Evolutionary conservation across 1,140 invertebrate species (phyloP), one percentile per base, ranked within the genome.

Genomic region (Macrosteles quadrilineatus): DNA sequence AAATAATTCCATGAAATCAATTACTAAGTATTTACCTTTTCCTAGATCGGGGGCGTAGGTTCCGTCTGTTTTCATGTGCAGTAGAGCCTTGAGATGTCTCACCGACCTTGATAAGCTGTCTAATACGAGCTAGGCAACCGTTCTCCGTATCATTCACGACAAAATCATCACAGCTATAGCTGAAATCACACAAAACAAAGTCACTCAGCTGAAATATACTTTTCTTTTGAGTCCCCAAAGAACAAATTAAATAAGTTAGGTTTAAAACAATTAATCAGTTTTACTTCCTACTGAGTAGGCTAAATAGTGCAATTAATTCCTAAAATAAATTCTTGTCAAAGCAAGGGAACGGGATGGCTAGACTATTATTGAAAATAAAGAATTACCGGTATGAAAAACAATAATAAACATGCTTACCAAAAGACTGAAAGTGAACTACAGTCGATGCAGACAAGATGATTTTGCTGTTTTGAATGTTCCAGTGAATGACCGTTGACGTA

Each of bases 131-230:
- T 3, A 74, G 29, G 12, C 40, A 23, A 11, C 69, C 69, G 40
- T 82, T 79, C 71, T 83, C 80, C n/a, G 86, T 87, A 76, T 92
- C 90, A 80, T 93, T 92, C 71, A 88, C 85, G 29, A 91, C 87
- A 85, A 90, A 93, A 72, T 92, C 90, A 82, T 93, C 90, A 85
- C 91, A 93, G 73, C 84, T 84, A 77, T 93, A 93, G 81, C 91
- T 91, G 83, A 69, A 86, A 85, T 70, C n/a, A n/a, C n/a, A n/a
- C n/a, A n/a, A n/a, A n/a, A n/a, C n/a, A n/a, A n/a, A n/a, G n/a
- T n/a, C n/a, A n/a, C n/a, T n/a, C n/a, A n/a, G n/a, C 62, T 65
- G 45, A 59, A 29, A 45, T 14, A 21, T 3, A 3, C 21, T 25
- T 59, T 1, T 25, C 14, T 11, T 3, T n/a, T n/a, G n/a, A n/a